Conservation (phyloP, 2,888 invertebrate species). For the Philereme transversata region DNA sequence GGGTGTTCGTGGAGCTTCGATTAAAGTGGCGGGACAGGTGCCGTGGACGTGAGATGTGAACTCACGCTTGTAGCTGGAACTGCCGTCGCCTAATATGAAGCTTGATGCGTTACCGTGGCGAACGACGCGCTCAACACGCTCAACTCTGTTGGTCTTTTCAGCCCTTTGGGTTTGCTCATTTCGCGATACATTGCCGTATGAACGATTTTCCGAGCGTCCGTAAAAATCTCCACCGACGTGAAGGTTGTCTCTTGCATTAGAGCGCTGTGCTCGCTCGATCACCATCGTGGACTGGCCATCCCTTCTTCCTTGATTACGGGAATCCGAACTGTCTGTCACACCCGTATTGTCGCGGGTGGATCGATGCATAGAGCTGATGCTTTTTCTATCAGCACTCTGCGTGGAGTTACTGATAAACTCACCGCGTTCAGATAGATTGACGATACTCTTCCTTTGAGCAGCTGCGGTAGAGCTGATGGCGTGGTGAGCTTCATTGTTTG, state of each 20-base stretch:
- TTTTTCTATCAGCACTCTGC: conserved; percentile 88
- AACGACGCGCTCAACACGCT: conserved; percentile 84
- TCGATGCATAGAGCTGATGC: conserved; percentile 91
- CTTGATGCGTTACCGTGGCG: conserved; percentile 89
- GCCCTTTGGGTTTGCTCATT: conserved; percentile 70
- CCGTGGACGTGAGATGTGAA: conserved; percentile 88
- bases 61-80: conserved; percentile 90
- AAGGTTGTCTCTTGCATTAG: conserved; percentile 86
- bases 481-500: conserved; percentile 89
- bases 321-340: conserved; percentile 69
- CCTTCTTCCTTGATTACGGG: conserved; percentile 67
- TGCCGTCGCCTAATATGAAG: conserved; percentile 89
- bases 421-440: conserved; percentile 90
- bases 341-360: conserved; percentile 84
- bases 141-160: conserved; percentile 72
- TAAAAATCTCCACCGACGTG: conserved; percentile 89
- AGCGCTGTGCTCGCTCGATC: conserved; percentile 85
- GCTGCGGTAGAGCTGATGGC: conserved; percentile 89
- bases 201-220: conserved; percentile 88
- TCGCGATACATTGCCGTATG: conserved; percentile 87
- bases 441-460: conserved; percentile 91
- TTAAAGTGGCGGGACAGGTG: conserved; percentile 91
- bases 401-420: conserved; percentile 87
- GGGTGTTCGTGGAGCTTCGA: conserved; percentile 89
- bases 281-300: conserved; percentile 81